Percentiles rank a stretch among this genome's conserved stretches.
These are phyloP conservation scores for Serranus cabrilla DNA, from an alignment of 2,797 vertebrate genomes.

Conservation along the genomic window DNA sequence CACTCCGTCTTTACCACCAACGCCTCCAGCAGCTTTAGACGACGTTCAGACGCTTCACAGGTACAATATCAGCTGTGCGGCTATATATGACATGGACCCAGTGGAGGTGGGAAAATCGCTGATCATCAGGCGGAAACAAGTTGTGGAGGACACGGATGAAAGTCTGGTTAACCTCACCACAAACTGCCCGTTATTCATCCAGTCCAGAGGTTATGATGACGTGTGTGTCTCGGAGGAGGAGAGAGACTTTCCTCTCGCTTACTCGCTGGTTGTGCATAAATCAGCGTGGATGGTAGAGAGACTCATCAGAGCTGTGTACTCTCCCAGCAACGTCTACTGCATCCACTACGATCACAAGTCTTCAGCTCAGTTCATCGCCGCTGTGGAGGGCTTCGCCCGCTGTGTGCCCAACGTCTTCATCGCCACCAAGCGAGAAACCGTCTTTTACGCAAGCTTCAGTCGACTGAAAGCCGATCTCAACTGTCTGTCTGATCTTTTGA, in stretches of 20 bases:
- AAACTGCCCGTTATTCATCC: constrained; percentile 58
- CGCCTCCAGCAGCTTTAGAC: constrained; percentile 51
- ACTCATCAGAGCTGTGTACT: constrained; percentile 88
- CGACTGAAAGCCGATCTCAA: constrained; percentile 94
- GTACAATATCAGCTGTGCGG: constrained; percentile 75
- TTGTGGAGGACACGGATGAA: constrained; percentile 50
- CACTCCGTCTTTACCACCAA: constrained; percentile 72
- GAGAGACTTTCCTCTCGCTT: constrained; percentile 89
- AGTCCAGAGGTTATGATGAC: constrained; percentile 55
- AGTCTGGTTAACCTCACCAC: constrained; percentile 47
- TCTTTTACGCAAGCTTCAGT: constrained; percentile 90
- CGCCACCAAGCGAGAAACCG: constrained; percentile 89
- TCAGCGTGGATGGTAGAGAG: constrained; percentile 90
- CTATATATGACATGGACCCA: constrained; percentile 80
- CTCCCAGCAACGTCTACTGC: constrained; percentile 91
- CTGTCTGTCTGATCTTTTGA: constrained; percentile 92
- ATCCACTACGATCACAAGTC: constrained; percentile 95
- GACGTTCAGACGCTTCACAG: constrained; percentile 68
- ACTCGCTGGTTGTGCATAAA: constrained; percentile 94
- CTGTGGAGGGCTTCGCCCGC: constrained; percentile 88
- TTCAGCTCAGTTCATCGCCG: constrained; percentile 84
- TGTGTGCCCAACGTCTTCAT: constrained; percentile 95
- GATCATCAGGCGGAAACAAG: constrained; percentile 39
- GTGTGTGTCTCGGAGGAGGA: constrained; percentile 83
- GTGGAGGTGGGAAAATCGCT: constrained; percentile 76